These are phyloP conservation scores for Salticus scenicus DNA, from an alignment of 2,888 invertebrate species.

Conservation along the genomic window DNA sequence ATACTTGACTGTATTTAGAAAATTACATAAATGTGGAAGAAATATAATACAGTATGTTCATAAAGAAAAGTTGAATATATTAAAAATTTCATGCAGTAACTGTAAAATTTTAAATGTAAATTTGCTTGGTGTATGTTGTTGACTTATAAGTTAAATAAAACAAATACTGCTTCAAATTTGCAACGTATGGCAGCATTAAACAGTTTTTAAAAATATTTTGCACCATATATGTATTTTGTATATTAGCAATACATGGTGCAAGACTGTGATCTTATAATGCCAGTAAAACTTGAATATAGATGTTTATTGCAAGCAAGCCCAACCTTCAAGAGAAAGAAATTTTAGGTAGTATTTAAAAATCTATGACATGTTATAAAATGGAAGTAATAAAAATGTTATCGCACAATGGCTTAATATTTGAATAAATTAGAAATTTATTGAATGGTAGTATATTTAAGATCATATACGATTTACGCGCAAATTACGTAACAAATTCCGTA, in stretches of 20 bases:
- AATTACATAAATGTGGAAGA: slow-evolving; percentile 2
- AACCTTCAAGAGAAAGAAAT: slow-evolving; percentile 37
- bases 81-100: background rate
- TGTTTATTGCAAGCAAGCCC: slow-evolving; percentile 47
- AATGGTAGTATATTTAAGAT: no score
- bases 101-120: slow-evolving; percentile 24
- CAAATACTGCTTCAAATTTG: slow-evolving; percentile 25
- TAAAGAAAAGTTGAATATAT: slow-evolving; percentile 1
- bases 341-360: slow-evolving; percentile 2
- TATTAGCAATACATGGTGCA: slow-evolving; percentile 55
- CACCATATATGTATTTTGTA: slow-evolving; percentile 64
- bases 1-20: slow-evolving; percentile 27
- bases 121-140: slow-evolving; percentile 32
- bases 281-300: slow-evolving; percentile 53
- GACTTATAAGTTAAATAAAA: slow-evolving; percentile 28
- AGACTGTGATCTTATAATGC: slow-evolving; percentile 67
- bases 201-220: slow-evolving; percentile 56
- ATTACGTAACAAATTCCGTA: no score
- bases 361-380: background rate
- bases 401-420: background rate
- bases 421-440: slow-evolving; percentile 21
- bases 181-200: slow-evolving; percentile 44
- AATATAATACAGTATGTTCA: slow-evolving; percentile 22
- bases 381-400: slow-evolving; percentile 12
- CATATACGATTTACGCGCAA: no score